Evolutionary conservation across 2,888 invertebrate genomes (phyloP).

Genomic region (Eueremaeus valkanovi): DNA sequence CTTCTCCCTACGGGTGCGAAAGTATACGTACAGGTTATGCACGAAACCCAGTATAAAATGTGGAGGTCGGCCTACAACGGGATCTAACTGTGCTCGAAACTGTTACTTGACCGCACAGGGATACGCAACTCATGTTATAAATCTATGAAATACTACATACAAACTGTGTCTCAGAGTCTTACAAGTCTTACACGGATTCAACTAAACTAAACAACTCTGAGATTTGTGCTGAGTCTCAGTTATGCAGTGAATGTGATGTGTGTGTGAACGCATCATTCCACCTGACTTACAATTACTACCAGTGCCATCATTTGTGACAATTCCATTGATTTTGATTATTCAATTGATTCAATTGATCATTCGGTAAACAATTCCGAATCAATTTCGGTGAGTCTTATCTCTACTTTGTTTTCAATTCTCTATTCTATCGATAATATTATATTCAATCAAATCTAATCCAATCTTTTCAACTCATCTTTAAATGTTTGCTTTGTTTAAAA

Average conservation of each 20-base stretch:
- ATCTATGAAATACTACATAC: neutral
- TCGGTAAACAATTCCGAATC: neutral
- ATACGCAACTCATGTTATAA: neutral
- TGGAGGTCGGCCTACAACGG: slow-evolving; percentile 34
- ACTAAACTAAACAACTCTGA: slow-evolving; percentile 17
- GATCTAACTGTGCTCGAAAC: slow-evolving; percentile 17
- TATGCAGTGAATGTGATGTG: slow-evolving; percentile 18
- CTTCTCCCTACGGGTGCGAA: slow-evolving; percentile 22
- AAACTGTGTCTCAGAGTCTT: slow-evolving; percentile 33
- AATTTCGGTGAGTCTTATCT: neutral
- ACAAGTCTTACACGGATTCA: slow-evolving; percentile 29
- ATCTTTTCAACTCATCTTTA: no score
- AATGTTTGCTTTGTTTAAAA: no score
- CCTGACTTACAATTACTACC: neutral
- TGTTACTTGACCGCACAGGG: slow-evolving; percentile 20
- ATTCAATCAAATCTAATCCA: neutral
- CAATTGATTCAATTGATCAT: neutral
- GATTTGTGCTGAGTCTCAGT: slow-evolving; percentile 22
- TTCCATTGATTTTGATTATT: neutral
- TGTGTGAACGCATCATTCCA: neutral
- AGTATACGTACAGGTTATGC: slow-evolving; percentile 31
- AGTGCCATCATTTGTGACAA: slow-evolving; percentile 25
- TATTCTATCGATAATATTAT: neutral
- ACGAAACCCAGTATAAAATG: slow-evolving; percentile 23
- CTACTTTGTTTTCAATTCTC: neutral